These are phyloP conservation scores for Chymomyza fuscimana DNA, from an alignment of 2,888 invertebrate genomes.

Conservation along the genomic window DNA sequence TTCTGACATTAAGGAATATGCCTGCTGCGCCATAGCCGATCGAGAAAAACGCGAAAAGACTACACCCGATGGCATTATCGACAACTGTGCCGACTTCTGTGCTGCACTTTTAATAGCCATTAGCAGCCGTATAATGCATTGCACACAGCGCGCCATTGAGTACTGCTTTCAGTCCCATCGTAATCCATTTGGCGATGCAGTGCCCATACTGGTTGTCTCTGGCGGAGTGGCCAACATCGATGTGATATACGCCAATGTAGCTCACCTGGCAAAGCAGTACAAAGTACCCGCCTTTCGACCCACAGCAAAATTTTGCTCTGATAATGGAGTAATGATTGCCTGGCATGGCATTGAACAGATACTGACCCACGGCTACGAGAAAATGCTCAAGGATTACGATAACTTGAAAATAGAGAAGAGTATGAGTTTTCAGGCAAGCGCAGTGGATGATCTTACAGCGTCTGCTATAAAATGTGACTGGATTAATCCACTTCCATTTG, in stretches of 20 bases:
- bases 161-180: constrained; percentile 81
- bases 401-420: constrained; percentile 80
- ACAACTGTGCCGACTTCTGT: constrained; percentile 89
- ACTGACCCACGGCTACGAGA: constrained; percentile 18
- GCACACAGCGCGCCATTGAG: constrained; percentile 90
- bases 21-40: constrained; percentile 81
- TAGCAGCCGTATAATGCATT: constrained; percentile 88
- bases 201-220: constrained; percentile 87
- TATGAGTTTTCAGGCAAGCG: constrained; percentile 59
- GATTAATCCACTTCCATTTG: constrained; percentile 58
- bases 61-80: constrained; percentile 86
- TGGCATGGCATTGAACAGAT: constrained; percentile 96
- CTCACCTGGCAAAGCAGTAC: constrained; percentile 84
- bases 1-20: constrained; percentile 87
- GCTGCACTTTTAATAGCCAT: constrained; percentile 89
- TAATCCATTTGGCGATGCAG: constrained; percentile 81
- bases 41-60: constrained; percentile 82
- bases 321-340: constrained; percentile 99
- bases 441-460: constrained; percentile 59
- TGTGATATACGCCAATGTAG: constrained; percentile 86
- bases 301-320: constrained; percentile 92
- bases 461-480: constrained; percentile 77
- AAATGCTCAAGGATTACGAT: constrained; percentile 79
- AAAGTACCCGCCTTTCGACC: constrained; percentile 87
- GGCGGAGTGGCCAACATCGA: constrained; percentile 98